phyloP scores from a whole-genome alignment of 2,113 vertebrate genomes.

The Callithrix jacchus region DNA sequence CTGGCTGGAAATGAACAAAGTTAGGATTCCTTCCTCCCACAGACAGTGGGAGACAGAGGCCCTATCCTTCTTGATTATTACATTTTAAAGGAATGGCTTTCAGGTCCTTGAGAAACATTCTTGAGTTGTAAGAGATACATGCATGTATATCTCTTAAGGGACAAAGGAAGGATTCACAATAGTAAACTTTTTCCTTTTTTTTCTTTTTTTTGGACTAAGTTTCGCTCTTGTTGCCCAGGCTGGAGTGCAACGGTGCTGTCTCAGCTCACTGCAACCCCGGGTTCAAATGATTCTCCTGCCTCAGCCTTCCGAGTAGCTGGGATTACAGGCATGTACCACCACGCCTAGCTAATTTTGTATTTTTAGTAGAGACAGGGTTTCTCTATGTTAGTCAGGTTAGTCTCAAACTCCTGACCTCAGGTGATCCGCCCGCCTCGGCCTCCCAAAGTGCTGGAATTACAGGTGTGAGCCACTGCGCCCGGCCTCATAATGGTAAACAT shows the following conservation, averaged over 20 bases:
- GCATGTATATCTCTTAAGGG: background rate
- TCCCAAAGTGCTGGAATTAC: background rate
- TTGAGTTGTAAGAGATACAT: background rate
- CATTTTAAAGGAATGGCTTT: background rate
- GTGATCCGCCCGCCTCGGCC: background rate
- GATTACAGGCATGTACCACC: background rate
- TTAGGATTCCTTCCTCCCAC: background rate
- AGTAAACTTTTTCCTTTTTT: background rate
- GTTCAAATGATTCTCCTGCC: background rate
- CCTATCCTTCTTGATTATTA: background rate
- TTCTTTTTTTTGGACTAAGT: background rate
- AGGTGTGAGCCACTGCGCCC: background rate
- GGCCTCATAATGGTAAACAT: background rate
- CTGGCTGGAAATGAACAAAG: background rate
- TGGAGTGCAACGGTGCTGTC: too few species aligned
- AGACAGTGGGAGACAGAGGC: background rate
- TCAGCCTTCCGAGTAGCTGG: background rate
- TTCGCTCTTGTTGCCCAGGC: background rate
- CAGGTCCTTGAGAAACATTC: background rate
- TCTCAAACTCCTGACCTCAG: background rate
- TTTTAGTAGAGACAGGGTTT: background rate
- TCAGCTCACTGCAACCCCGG: too few species aligned
- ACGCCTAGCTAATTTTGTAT: background rate
- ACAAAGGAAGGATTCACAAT: background rate
- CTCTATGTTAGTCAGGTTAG: fast-evolving